Base-by-base conservation (phyloP, 2,888 invertebrate genomes). In the Trisateles emortualis region DNA sequence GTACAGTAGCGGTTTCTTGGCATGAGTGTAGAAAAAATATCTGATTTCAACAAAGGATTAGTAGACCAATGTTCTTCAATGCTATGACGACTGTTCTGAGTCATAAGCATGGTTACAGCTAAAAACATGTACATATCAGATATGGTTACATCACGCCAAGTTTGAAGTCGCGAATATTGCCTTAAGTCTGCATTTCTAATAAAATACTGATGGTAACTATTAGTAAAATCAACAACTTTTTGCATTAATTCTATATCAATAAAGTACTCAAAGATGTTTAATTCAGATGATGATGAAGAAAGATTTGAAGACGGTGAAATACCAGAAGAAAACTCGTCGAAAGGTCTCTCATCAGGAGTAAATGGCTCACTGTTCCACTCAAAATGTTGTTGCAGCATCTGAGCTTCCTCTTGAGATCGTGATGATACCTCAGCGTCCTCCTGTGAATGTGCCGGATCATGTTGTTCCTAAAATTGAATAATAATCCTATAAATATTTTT, bases 21-120 rank as follows among this genome's bases (percentile, higher is more conserved):
- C 36, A 45, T 35, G 9, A 36, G 6, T 9, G 17, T 45, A n/a
- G 24, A 14, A 36, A n/a, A n/a, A n/a, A n/a, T n/a, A n/a, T n/a
- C n/a, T n/a, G n/a, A n/a, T n/a, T 36, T 19, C 52, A 64, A 45
- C 42, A 47, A 39, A 19, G 52, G 55, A 44, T 59, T 56, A 16
- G 49, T 67, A 30, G 50, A 62, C 60, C 67, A 67, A 39, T 67
- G 64, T 43, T 64, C 60, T 19, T 50, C 40, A 8, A 39, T 40
- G 14, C 24, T 22, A 36, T 36, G 10, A 14, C 24, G 35, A 13
- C 33, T 36, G 22, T 45, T 45, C 26, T 36, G 16, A 5, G 45
- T 26, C 22, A 45, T 22, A 6, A 45, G 26, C 45, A 45, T 45
- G 8, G 17, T 45, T 5, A 45, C 13, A 10, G 44, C 44, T 16